Conservation (phyloP, 2,113 vertebrate species). For the Elanoides forficatus region DNA sequence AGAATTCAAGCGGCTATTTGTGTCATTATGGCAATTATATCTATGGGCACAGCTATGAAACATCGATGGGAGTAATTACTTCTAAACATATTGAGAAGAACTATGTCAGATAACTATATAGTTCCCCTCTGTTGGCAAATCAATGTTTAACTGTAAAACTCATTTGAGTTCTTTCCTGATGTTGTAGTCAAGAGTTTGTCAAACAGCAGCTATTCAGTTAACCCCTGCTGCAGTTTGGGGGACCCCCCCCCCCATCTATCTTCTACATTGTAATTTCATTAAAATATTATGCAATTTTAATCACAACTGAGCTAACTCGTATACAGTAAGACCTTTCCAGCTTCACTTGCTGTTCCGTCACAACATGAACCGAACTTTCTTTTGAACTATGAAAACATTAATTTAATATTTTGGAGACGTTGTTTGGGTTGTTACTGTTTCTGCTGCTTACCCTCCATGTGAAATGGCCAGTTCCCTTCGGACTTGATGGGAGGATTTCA, state of each 20-base stretch:
- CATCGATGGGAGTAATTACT: background rate
- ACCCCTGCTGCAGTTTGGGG: background rate
- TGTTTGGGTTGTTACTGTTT: background rate
- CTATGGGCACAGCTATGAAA: background rate
- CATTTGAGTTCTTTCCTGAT: background rate
- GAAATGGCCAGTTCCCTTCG: background rate
- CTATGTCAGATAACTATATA: background rate
- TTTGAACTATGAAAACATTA: background rate
- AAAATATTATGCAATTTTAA: background rate
- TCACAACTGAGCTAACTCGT: background rate
- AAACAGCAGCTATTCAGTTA: background rate
- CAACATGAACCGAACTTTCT: background rate
- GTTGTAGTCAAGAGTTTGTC: background rate
- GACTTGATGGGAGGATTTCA: background rate
- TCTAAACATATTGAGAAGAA: conserved; percentile 6
- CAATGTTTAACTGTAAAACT: background rate
- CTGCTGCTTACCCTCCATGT: background rate
- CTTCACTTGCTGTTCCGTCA: background rate
- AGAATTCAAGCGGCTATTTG: background rate
- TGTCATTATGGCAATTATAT: background rate
- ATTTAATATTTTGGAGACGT: background rate
- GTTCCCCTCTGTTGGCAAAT: background rate
- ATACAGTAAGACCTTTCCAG: background rate
- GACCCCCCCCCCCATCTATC: too few species aligned
- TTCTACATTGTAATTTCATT: background rate